Evolutionary conservation across 2,888 invertebrate species (phyloP), one percentile per base, ranked within the genome.

Genomic region (Agonopterix subpropinquella): DNA sequence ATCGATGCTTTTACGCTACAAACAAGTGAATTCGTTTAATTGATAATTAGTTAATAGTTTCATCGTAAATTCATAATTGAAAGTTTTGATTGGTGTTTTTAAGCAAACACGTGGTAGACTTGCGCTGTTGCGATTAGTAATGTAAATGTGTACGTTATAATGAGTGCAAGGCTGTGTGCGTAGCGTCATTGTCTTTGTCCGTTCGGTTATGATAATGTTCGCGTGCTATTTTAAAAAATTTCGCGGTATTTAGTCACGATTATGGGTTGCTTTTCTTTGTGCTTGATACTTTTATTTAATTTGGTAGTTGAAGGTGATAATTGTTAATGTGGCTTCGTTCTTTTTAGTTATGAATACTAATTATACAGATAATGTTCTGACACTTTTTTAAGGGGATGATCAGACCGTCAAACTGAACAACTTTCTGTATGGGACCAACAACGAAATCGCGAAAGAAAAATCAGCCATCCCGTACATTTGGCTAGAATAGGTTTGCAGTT

Each of bases 71-170:
- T 62, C 52, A 47, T 72, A 70, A 78, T 77, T 77, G 67, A 73
- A 75, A 80, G 75, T 80, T 79, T 61, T 67, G 67, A 67, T 71
- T 65, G 62, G 65, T 59, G 65, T 62, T 54, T 54, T 54, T 44
- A 58, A 57, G 52, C 56, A 72, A 67, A 65, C 81, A 82, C 84
- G 84, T 86, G 83, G 59, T 56, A 43, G 43, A 36, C 50, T 57
- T 54, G 57, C 56, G 28, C 28, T 4, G 28, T 28, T 28, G 28
- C 28, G 68, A 74, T 80, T 77, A 77, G 81, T 80, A 78, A 82
- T 83, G 83, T 84, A 80, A 83, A 84, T 84, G 86, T 87, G 86
- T 81, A 63, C 61, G 71, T 76, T 86, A 39, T 42, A 88, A 85
- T 86, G 83, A 86, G 80, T 73, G 68, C 64, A 68, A 65, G 65